Percentiles rank a stretch among this genome's conserved stretches.
These are phyloP conservation scores for Boulengerochromis microlepis DNA, from an alignment of 2,113 vertebrate genomes.

Conservation along the genomic window DNA sequence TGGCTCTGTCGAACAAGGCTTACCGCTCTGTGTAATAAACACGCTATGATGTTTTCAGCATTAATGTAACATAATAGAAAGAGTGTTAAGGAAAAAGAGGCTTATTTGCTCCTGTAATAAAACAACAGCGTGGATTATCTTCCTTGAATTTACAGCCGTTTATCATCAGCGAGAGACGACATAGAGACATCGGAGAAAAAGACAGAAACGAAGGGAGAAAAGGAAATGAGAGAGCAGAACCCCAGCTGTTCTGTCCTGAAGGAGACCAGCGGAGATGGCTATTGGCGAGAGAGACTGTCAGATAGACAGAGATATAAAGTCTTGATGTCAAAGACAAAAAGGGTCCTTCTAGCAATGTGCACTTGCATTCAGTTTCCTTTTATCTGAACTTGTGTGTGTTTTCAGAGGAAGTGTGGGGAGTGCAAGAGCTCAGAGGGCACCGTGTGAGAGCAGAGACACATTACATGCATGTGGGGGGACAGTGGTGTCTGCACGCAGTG, in stretches of 20 bases:
- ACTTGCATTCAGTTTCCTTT: slow-evolving; percentile 35
- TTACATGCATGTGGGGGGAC: not conserved
- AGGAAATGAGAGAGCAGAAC: not conserved
- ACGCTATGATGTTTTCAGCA: slow-evolving; percentile 6
- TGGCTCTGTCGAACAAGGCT: slow-evolving; percentile 30
- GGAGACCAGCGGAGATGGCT: slow-evolving; percentile 6
- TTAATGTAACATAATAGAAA: slow-evolving; percentile 34
- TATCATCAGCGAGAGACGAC: not conserved
- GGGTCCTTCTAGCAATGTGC: slow-evolving; percentile 27
- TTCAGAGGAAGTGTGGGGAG: not conserved
- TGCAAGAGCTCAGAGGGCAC: slow-evolving; percentile 1
- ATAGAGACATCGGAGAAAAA: not conserved
- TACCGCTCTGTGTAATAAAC: slow-evolving; percentile 22
- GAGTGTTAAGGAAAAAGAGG: not conserved
- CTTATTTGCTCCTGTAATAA: slow-evolving; percentile 18
- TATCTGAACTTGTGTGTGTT: slow-evolving; percentile 34
- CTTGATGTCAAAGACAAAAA: slow-evolving; percentile 42
- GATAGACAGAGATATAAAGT: slow-evolving; percentile 40
- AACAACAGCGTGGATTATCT: not conserved
- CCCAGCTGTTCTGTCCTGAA: slow-evolving; percentile 19
- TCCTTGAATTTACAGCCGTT: not conserved
- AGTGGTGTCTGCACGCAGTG: not conserved
- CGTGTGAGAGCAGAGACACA: not conserved
- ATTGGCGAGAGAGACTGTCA: slow-evolving; percentile 12
- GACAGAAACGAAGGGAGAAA: not conserved